These are phyloP conservation scores for Euura lappo DNA, from an alignment of 1,140 invertebrate species.

Conservation along the genomic window DNA sequence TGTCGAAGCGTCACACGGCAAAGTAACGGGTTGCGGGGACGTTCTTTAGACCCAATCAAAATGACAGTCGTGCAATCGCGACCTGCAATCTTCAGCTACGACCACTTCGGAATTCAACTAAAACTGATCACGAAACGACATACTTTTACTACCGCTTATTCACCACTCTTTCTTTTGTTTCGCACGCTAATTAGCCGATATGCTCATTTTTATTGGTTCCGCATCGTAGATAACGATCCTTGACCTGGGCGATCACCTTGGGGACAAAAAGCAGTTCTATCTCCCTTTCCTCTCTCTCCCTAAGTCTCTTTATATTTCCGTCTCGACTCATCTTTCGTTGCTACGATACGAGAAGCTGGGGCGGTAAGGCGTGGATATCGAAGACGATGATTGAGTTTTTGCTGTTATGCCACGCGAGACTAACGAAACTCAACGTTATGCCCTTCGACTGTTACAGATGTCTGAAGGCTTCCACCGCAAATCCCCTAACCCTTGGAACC, in stretches of 20 bases:
- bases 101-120: conserved; percentile 11
- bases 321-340: no score
- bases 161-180: neutral
- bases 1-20: conserved; percentile 42
- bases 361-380: conserved; percentile 8
- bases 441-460: no score
- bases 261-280: conserved; percentile 10
- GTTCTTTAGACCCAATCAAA: conserved; percentile 47
- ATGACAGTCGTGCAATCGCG: conserved; percentile 47
- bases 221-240: conserved; percentile 1
- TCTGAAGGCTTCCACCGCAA: no score
- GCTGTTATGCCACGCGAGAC: conserved; percentile 12
- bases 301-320: neutral
- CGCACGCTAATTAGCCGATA: conserved; percentile 10
- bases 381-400: neutral
- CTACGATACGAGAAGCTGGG: neutral
- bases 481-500: no score
- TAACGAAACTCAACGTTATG: conserved; percentile 32
- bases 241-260: neutral
- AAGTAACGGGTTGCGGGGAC: conserved; percentile 47
- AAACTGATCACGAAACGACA: neutral
- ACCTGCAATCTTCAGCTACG: conserved; percentile 1
- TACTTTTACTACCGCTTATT: neutral
- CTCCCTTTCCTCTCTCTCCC: neutral
- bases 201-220: conserved; percentile 9